Evolutionary conservation across 2,113 vertebrate species (phyloP), one percentile per base, ranked within the genome.

Genomic region (Rhynchopsitta pachyrhyncha): DNA sequence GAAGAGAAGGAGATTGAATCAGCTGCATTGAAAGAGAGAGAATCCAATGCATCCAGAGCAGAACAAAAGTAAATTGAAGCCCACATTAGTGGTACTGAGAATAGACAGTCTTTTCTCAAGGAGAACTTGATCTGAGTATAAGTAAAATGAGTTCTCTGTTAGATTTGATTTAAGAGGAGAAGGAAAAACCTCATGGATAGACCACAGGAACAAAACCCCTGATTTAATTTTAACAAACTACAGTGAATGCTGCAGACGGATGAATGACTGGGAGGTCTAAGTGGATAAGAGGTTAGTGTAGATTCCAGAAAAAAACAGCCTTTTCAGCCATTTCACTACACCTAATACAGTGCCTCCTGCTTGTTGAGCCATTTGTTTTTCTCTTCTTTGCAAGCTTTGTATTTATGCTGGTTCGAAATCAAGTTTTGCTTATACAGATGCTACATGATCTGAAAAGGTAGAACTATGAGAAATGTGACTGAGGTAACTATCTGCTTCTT

Each of bases 91-190:
- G 25, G 57, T 70, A 71, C 17, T 57, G 86, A 28, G 83, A 94
- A 92, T 60, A 46, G 52, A 70, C 49, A 76, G 57, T 24, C 49
- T 73, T 93, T 96, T 93, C 89, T 82, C 53, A 59, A 89, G 90
- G 77, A 55, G 28, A 86, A 86, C 37, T 63, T 94, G 77, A 95
- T 87, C 75, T 88, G 81, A 69, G 37, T 71, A 18, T 28, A 83
- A 94, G 55, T 80, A 94, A 80, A 53, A 84, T 47, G 37, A 92
- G 29, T 92, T 91, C 82, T 92, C 76, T 94, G 18, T 93, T 96
- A 53, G 41, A 87, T 46, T 88, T 85, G 46, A 79, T 91, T 94
- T 92, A 90, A 86, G 47, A 80, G 39, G 29, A 76, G 50, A 66
- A 63, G 59, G 31, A 24, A 71, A 85, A 63, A 16, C 5, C 37